Evolutionary conservation across 2,888 invertebrate species (phyloP).

Genomic region (Stenotaenia linearis): DNA sequence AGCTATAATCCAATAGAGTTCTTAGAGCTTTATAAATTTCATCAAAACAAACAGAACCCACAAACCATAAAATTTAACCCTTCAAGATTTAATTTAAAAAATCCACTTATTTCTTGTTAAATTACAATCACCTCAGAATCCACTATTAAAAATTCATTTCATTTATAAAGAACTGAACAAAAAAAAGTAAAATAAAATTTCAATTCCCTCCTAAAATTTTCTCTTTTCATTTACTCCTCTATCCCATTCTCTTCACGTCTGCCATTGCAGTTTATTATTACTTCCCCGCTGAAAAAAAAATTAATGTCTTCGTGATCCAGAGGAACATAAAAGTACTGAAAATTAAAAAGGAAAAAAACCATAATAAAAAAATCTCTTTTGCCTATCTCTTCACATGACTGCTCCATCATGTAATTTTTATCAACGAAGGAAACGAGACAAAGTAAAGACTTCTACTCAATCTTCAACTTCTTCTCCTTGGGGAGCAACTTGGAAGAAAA

Average conservation of each 20-base stretch:
- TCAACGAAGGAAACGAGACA: not conserved
- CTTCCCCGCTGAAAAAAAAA: not conserved
- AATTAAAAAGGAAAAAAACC: not conserved
- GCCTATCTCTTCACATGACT: not conserved
- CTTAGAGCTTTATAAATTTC: no score
- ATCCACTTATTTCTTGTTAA: no score
- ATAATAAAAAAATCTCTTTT: not conserved
- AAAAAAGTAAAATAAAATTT: no score
- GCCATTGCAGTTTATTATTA: not conserved
- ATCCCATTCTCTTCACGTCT: not conserved
- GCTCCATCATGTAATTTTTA: not conserved
- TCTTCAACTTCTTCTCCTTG: not conserved
- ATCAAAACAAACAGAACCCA: no score
- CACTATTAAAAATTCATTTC: no score
- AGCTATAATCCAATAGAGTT: no score
- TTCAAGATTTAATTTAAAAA: no score
- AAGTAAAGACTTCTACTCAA: not conserved
- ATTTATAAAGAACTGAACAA: no score
- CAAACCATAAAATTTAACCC: no score
- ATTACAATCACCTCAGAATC: no score
- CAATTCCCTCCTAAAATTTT: no score
- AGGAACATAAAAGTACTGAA: not conserved
- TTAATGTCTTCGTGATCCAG: not conserved
- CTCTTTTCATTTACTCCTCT: not conserved
- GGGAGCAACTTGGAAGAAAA: not conserved